Base-by-base conservation (phyloP, 2,113 vertebrate genomes). In the Archocentrus centrarchus region DNA sequence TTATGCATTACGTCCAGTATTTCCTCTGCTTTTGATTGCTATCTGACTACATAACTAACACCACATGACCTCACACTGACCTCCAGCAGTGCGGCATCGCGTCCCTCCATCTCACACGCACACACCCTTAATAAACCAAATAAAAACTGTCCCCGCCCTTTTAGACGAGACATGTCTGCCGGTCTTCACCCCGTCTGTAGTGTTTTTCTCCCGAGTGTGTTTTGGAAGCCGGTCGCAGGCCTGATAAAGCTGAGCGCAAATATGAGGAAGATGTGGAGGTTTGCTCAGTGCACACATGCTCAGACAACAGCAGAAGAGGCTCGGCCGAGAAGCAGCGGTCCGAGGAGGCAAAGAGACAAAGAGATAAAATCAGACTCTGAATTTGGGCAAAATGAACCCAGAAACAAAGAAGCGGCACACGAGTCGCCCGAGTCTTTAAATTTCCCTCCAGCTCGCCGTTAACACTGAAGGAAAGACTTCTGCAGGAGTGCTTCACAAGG, bases 241-340 rank as follows among this genome's bases (percentile, higher is more conserved):
- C 96, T 94, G 95, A 97, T 97, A 97, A 97, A 98, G 96, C 96
- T 96, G 93, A 97, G 91, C 91, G 97, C 97, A 98, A 97, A 98
- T 97, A 98, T 96, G 96, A 96, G 96, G 92, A 96, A 96, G 97
- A 97, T 96, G 97, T 96, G 97, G 96, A 96, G 96, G 97, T 98
- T 98, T 98, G 96, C 97, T 96, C 96, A 97, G 97, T 9, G 88
- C 47, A 73, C 79, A 88, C 86, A 96, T 11, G 47, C 68, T 73
- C 68, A 93, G 94, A 87, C 85, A 95, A 96, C 94, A 95, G 93
- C 80, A 92, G 87, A 79, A 82, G 76, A 62, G 59, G 73, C 68
- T 73, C 68, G 47, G 68, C 68, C 68, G 68, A 73, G 68, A 87
- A 58, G 62, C 79, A 44, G 81, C 59, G 80, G 61, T 35, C 37